Base-by-base conservation (phyloP, 2,888 invertebrate genomes). In the Amphipoea oculea region DNA sequence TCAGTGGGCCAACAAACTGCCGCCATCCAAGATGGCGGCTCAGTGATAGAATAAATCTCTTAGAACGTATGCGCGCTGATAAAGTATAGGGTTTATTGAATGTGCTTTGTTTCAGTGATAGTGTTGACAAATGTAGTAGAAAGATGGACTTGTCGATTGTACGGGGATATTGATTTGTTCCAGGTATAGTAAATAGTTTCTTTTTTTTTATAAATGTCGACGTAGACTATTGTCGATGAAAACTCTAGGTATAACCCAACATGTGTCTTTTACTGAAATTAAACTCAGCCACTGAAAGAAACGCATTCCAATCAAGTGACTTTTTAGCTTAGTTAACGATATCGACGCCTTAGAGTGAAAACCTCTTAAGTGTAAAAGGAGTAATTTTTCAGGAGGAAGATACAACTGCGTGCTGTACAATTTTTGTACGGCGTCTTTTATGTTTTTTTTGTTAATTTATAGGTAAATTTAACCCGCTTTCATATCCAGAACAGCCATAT, bases 41-140 rank as follows among this genome's bases (percentile, higher is more conserved):
- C 82, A 81, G 82, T 81, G 89, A 89, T 90, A 89, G 88, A 90
- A 93, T 92, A 92, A 91, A 93, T 93, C 91, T 92, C 82, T 84
- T 85, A 86, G 90, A 91, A 91, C 87, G 90, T 91, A 92, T 91
- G 85, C 91, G 63, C 67, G 72, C 79, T 80, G 86, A 87, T 88
- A 88, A 87, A 88, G 57, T 75, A 70, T 75, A 75, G 66, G 79
- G 80, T 81, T 87, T 86, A 86, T 86, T 84, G 80, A 78, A 85
- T 80, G 73, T 79, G 72, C 76, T 86, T 83, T 81, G 85, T 88
- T 85, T 84, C 69, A 63, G 77, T 40, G 85, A 86, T 84, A 86
- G 84, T 78, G 65, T 77, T 72, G 78, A 83, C 79, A 71, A 89
- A 84, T 84, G 81, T 82, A 88, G 79, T 79, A 78, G 82, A 88